These are phyloP conservation scores for Falco biarmicus DNA, from an alignment of 2,797 vertebrate genomes.

Conservation along the genomic window DNA sequence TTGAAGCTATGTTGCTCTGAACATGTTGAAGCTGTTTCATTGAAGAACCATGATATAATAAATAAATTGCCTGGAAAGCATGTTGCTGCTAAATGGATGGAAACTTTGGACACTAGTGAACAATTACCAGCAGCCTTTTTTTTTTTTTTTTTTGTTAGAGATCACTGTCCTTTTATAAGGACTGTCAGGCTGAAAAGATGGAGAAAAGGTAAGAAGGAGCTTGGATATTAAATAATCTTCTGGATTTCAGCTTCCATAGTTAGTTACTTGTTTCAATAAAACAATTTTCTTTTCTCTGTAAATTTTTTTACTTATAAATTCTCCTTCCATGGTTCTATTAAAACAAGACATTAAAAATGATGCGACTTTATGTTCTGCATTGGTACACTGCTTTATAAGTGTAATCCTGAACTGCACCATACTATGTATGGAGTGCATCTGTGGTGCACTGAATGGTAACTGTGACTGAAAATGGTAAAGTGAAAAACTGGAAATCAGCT, in stretches of 20 bases:
- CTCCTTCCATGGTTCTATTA: not conserved
- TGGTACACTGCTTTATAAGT: fast-evolving
- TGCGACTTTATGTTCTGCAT: not conserved
- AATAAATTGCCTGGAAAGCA: conserved; percentile 11
- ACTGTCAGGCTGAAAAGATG: not conserved
- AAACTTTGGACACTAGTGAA: not conserved
- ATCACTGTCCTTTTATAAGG: not conserved
- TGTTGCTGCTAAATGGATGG: not conserved
- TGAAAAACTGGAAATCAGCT: not conserved
- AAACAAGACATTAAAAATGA: not conserved
- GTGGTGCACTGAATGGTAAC: not conserved
- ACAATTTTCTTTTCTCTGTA: not conserved
- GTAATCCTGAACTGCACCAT: not conserved
- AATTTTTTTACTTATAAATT: not conserved
- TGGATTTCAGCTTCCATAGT: not conserved
- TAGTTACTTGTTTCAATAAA: not conserved
- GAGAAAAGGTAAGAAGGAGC: not conserved
- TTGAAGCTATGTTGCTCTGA: not conserved
- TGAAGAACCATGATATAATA: not conserved
- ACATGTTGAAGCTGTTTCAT: not conserved
- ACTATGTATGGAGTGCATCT: not conserved
- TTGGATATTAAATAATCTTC: not conserved
- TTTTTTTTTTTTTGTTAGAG: not conserved
- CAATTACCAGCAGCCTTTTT: not conserved
- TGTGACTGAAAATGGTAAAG: not conserved